These are phyloP conservation scores for Mastigias papua DNA, from an alignment of 30 jellyfish, hydroid and myxozoan species.

Conservation along the genomic window DNA sequence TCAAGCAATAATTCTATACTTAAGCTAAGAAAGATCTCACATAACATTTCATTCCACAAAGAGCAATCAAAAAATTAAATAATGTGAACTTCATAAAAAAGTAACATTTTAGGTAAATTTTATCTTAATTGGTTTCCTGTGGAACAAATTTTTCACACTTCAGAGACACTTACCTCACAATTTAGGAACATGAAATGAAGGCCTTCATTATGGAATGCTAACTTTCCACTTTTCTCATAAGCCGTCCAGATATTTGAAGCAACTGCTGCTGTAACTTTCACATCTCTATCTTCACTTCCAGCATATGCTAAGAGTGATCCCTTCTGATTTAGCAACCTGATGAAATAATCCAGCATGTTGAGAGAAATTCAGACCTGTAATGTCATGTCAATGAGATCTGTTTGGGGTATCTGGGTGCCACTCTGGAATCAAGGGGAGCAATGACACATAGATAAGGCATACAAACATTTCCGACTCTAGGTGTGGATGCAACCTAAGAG, in stretches of 20 bases:
- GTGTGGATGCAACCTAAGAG: no score
- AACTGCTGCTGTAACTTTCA: constrained; percentile 97
- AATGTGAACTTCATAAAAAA: no score
- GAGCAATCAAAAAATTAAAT: not conserved
- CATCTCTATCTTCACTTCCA: constrained; percentile 94
- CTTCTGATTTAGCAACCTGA: constrained; percentile 87
- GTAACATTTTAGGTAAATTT: not conserved
- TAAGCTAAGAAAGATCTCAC: not conserved
- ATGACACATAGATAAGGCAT: no score
- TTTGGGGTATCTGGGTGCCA: no score
- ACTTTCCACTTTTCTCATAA: constrained; percentile 90
- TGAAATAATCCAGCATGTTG: not conserved
- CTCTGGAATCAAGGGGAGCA: no score
- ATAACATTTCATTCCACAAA: not conserved
- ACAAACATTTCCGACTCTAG: no score
- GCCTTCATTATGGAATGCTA: constrained; percentile 93
- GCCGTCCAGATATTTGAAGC: constrained; percentile 98
- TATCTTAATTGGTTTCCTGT: no score
- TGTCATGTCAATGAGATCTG: no score
- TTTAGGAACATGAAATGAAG: constrained; percentile 85
- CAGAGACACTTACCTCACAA: constrained; percentile 78
- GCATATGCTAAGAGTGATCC: constrained; percentile 97
- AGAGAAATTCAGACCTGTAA: no score
- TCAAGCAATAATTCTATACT: not conserved
- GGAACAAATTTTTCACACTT: not conserved